These are phyloP conservation scores for Phyllostomus discolor DNA, from an alignment of 2,113 vertebrate species.

Conservation along the genomic window DNA sequence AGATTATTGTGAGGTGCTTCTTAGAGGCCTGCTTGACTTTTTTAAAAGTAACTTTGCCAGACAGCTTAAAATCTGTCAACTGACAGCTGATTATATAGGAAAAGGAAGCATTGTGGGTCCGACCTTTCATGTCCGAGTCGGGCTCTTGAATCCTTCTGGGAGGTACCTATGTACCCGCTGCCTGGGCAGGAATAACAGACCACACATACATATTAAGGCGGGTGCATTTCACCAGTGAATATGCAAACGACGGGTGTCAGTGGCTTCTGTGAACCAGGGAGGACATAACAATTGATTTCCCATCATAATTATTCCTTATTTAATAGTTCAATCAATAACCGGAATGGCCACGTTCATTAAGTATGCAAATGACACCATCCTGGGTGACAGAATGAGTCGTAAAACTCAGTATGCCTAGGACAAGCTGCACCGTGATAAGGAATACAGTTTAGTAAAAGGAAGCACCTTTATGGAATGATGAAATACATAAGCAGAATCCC, in stretches of 20 bases:
- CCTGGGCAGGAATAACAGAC: neutral
- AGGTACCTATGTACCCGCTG: neutral
- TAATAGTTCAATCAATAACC: slow-evolving; percentile 39
- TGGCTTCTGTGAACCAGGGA: neutral
- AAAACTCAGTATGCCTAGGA: neutral
- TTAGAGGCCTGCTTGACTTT: neutral
- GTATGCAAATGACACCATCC: neutral
- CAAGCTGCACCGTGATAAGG: neutral
- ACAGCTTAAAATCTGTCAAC: neutral
- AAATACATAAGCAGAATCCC: neutral
- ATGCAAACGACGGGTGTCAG: slow-evolving; percentile 1
- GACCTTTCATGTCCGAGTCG: neutral
- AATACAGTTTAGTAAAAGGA: neutral
- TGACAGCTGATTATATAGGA: neutral
- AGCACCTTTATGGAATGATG: neutral
- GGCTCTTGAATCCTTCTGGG: neutral
- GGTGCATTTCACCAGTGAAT: neutral
- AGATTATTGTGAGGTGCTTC: neutral
- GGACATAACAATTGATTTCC: slow-evolving; percentile 25
- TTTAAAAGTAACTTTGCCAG: neutral
- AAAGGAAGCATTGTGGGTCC: neutral
- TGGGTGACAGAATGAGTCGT: neutral
- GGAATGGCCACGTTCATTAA: neutral
- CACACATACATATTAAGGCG: neutral
- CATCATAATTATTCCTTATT: slow-evolving; percentile 13